Conservation (phyloP, 2,888 invertebrate genomes). For the Limenitis camilla region DNA sequence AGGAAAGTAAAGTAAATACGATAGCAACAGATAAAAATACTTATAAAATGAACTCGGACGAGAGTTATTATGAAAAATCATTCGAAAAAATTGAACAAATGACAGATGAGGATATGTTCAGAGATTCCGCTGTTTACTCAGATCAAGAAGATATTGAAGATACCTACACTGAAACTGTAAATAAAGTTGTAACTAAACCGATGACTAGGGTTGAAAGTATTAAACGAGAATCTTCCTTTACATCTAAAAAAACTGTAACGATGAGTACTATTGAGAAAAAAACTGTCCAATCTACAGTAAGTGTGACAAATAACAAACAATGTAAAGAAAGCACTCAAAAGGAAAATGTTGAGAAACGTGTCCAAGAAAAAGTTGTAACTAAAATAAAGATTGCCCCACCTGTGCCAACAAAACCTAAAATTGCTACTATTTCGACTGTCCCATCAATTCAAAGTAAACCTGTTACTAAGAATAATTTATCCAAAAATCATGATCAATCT, state of each 20-base stretch:
- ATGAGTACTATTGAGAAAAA: constrained; percentile 40
- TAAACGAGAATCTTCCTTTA: constrained; percentile 47
- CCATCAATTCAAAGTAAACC: constrained; percentile 33
- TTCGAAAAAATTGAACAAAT: constrained; percentile 84
- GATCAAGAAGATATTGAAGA: constrained; percentile 78
- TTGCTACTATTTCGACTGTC: constrained; percentile 41
- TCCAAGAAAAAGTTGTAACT: constrained; percentile 36
- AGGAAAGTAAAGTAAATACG: constrained; percentile 41
- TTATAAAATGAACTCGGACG: constrained; percentile 58
- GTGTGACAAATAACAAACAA: constrained; percentile 36
- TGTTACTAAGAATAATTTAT: constrained; percentile 29
- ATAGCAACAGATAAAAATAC: neutral
- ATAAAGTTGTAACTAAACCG: constrained; percentile 38
- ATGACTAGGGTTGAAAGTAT: constrained; percentile 46
- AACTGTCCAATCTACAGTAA: constrained; percentile 35
- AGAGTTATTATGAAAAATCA: constrained; percentile 84
- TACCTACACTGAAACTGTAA: constrained; percentile 33
- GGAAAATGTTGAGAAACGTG: constrained; percentile 26
- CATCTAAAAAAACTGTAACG: constrained; percentile 40
- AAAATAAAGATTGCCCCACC: constrained; percentile 77
- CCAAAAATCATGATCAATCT: constrained; percentile 40
- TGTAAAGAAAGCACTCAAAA: constrained; percentile 28
- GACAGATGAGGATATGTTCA: constrained; percentile 79
- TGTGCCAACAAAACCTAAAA: constrained; percentile 77
- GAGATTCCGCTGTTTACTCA: constrained; percentile 89